Evolutionary conservation across 2,113 vertebrate species (phyloP).

Genomic region (Paradoxurus hermaphroditus): DNA sequence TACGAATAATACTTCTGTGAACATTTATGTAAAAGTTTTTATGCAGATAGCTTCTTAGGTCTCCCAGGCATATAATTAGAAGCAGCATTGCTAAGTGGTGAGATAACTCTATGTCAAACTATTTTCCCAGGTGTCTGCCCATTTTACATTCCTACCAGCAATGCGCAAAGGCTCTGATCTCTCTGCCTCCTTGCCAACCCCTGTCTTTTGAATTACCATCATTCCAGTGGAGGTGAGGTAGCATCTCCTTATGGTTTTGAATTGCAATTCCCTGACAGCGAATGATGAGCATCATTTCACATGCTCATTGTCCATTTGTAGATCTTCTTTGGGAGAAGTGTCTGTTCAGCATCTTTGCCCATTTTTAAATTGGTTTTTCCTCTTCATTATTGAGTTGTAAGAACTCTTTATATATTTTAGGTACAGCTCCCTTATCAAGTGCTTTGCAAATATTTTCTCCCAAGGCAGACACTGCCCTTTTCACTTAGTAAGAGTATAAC

Average conservation of each 20-base stretch:
- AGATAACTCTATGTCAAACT: not conserved
- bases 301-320: too few relatives aligned
- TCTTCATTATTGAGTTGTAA: not conserved
- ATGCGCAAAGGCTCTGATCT: not conserved
- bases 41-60: not conserved
- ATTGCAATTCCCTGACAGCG: not conserved
- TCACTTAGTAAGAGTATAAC: not conserved
- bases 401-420: not conserved
- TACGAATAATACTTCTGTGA: not conserved
- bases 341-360: not conserved
- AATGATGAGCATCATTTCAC: not conserved
- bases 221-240: not conserved
- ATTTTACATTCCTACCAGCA: not conserved
- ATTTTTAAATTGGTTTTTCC: not conserved
- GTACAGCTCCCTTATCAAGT: not conserved
- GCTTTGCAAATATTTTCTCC: not conserved
- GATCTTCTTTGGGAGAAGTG: not conserved
- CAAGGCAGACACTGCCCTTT: not conserved
- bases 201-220: not conserved
- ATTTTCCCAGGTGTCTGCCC: not conserved
- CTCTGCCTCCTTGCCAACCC: not conserved
- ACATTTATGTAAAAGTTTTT: not conserved
- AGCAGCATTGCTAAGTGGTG: not conserved
- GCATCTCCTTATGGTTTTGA: not conserved
- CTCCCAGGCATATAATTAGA: not conserved